A percentile compares a stretch with the other conserved stretches of the same genome.
Conservation (phyloP, 2,797 vertebrate genomes). For the Margarornis squamiger region DNA sequence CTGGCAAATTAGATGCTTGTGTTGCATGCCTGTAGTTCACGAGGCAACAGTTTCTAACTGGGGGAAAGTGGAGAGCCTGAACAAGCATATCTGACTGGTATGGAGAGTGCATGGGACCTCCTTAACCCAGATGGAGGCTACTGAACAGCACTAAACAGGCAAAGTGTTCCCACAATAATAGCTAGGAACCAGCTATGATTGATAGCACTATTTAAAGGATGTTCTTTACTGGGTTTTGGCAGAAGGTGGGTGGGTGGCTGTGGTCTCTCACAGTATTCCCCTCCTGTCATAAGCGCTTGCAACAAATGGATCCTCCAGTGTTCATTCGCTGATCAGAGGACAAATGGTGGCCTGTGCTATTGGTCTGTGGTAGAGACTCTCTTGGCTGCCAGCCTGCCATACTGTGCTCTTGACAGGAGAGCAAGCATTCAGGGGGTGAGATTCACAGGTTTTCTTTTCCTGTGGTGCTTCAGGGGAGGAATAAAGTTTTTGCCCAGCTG, state of each 20-base stretch:
- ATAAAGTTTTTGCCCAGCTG: neutral
- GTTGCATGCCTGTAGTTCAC: fast-evolving
- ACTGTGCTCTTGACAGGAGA: neutral
- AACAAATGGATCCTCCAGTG: neutral
- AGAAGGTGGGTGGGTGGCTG: neutral
- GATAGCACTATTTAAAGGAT: neutral
- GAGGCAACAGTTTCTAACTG: neutral
- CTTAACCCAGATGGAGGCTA: neutral
- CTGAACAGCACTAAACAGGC: neutral
- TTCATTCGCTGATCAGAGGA: neutral
- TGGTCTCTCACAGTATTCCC: neutral
- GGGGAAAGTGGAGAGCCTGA: neutral
- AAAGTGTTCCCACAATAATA: neutral
- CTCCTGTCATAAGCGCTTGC: neutral
- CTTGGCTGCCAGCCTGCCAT: neutral
- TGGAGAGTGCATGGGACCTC: neutral
- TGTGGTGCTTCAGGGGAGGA: neutral
- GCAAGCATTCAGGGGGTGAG: neutral
- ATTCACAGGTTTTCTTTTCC: neutral
- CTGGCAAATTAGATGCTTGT: neutral
- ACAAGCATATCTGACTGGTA: neutral
- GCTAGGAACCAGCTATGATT: neutral
- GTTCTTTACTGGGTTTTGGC: neutral
- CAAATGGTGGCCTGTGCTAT: neutral
- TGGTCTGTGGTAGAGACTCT: neutral